Percentiles rank a stretch among this genome's conserved stretches.
phyloP scores from a whole-genome alignment of 1,140 invertebrate genomes.

The Thalassaphorura encarpata region DNA sequence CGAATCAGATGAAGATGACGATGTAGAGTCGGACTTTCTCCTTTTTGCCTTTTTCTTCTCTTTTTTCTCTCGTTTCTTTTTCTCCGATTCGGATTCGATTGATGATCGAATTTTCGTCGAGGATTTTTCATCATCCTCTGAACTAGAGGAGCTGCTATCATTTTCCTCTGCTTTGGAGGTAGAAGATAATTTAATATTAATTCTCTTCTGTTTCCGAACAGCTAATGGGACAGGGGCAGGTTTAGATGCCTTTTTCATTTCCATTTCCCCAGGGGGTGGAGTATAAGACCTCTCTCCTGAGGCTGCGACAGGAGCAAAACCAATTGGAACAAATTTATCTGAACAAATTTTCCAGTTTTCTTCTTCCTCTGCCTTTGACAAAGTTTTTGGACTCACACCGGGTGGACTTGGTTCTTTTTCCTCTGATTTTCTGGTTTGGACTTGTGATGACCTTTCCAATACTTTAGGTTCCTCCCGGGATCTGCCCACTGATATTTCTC shows the following conservation, averaged over 20 bases:
- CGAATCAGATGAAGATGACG: conserved; percentile 13
- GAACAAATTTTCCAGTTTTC: conserved; percentile 17
- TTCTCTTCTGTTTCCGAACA: conserved; percentile 25
- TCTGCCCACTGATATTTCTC: no score
- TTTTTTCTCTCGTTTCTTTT: conserved; percentile 26
- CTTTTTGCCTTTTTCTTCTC: conserved; percentile 25
- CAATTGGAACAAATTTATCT: conserved; percentile 21
- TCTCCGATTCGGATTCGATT: conserved; percentile 13
- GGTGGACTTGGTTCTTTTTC: conserved; percentile 16
- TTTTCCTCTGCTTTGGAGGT: conserved; percentile 21
- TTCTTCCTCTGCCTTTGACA: conserved; percentile 10
- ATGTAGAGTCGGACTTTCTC: conserved; percentile 17
- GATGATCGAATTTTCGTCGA: conserved; percentile 15
- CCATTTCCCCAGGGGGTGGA: not conserved
- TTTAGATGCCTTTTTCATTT: not conserved
- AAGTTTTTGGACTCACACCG: not conserved
- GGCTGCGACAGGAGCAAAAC: no score
- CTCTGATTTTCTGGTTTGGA: no score
- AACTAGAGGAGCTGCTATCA: conserved; percentile 14
- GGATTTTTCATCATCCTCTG: conserved; percentile 13
- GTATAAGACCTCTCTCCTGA: not conserved
- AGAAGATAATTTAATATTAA: conserved; percentile 28
- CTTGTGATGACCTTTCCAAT: no score
- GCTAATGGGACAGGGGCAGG: conserved; percentile 3
- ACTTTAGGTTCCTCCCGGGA: no score